Evolutionary conservation across 2,113 vertebrate genomes (phyloP), one percentile per base, ranked within the genome.

Genomic region (Apaloderma vittatum): DNA sequence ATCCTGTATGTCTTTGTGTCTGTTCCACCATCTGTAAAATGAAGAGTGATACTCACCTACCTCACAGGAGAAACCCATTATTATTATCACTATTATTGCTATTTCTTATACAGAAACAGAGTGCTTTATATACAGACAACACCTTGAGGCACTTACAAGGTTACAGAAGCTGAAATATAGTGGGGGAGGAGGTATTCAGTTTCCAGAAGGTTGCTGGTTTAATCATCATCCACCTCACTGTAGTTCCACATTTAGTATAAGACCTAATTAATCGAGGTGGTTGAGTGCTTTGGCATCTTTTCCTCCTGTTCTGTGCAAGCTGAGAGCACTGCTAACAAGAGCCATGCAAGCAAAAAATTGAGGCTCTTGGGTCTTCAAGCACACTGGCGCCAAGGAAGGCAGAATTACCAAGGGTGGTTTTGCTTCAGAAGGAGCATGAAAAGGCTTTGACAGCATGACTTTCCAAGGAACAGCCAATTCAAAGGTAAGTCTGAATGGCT

Each of bases 201-300:
- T 93, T 93, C 76, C 57, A 87, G 82, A 77, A 86, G 43, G 43
- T 10, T 88, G 40, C 77, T 92, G 83, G 83, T 94, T 96, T 94
- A 85, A 82, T 84, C 79, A 94, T 87, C 86, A 92, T 75, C 37
- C 83, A 72, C 58, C 36, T 91, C 0, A 0, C 59, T 65, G 80
- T 26, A 81, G 49, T 70, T 89, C 63, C 36, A 58, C 34, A 48
- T 75, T 78, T 91, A 78, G 15, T 30, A 12, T 43, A 68, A 91
- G 45, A 93, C 66, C 86, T 93, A 94, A 93, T 89, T 94, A 96
- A 94, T 89, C 66, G 61, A 81, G 37, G 83, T 94, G 80, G 48
- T 16, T 97, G 86, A 81, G 49, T 54, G 76, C 52, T 82, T 89
- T 94, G 88, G 83, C 80, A 89, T 45, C 61, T 82, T 91, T 61